Conservation (phyloP, 2,113 vertebrate species). For the Ellobius talpinus region DNA sequence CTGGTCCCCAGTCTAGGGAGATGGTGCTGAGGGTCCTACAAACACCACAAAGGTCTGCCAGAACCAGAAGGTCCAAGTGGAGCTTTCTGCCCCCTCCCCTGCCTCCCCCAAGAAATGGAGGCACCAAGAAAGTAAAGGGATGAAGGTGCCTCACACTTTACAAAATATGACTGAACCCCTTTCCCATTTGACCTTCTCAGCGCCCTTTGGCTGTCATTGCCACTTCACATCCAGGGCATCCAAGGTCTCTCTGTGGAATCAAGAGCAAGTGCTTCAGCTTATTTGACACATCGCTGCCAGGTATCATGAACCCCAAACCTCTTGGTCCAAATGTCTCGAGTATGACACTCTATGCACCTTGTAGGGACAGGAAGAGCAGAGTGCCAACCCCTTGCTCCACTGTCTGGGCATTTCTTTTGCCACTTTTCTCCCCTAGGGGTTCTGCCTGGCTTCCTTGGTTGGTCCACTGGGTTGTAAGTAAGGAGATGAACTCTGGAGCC, state of each 20-base stretch:
- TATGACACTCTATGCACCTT: fast-evolving
- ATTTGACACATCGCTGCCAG: background rate
- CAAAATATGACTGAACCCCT: background rate
- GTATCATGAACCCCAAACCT: background rate
- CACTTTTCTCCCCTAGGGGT: background rate
- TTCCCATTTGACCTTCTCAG: conserved; percentile 2
- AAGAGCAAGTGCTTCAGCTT: background rate
- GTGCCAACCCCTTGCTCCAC: background rate
- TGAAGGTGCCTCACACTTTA: background rate
- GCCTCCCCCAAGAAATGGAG: background rate
- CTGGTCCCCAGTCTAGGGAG: background rate
- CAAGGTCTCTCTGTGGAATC: background rate
- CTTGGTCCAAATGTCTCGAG: background rate
- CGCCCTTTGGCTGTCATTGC: too few relatives aligned
- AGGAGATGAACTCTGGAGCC: background rate
- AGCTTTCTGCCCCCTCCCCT: background rate
- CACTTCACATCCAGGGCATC: background rate
- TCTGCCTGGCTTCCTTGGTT: background rate
- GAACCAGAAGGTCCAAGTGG: background rate
- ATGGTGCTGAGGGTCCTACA: background rate
- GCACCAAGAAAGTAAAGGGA: background rate
- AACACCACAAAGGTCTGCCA: background rate
- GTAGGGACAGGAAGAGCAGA: background rate
- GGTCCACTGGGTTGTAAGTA: background rate
- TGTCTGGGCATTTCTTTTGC: background rate